A percentile compares a stretch with the other conserved stretches of the same genome.
phyloP scores from a whole-genome alignment of 2,888 invertebrate genomes.

The Pelosia muscerda region DNA sequence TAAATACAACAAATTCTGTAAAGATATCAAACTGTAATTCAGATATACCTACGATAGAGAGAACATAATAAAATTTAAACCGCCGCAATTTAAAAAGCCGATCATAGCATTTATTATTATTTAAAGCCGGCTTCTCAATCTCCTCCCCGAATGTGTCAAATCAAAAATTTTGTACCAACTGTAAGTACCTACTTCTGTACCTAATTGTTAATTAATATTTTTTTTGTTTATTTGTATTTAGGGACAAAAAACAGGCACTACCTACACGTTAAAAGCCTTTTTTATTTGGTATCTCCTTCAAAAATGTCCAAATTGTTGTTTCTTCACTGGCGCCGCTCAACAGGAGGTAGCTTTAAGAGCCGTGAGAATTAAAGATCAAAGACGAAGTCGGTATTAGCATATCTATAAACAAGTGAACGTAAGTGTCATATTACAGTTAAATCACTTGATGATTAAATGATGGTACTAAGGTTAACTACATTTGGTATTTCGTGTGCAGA shows the following conservation, averaged over 20 bases:
- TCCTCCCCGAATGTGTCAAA: not conserved
- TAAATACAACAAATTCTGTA: too few species aligned
- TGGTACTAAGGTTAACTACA: not conserved
- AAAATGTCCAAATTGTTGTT: slow-evolving; percentile 24
- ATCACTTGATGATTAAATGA: not conserved
- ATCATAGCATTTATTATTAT: too few species aligned
- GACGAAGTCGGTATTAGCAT: slow-evolving; percentile 4
- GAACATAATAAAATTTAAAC: too few species aligned
- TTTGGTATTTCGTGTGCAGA: too few species aligned
- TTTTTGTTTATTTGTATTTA: not conserved
- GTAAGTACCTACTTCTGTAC: not conserved
- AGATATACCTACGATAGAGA: too few species aligned
- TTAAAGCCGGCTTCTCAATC: not conserved
- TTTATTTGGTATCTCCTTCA: slow-evolving; percentile 17
- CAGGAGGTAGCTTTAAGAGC: slow-evolving; percentile 42
- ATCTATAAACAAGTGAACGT: slow-evolving; percentile 4
- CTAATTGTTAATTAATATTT: not conserved
- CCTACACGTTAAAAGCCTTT: not conserved
- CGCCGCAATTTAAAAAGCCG: too few species aligned
- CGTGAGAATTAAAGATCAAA: slow-evolving; percentile 38
- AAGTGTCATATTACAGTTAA: slow-evolving; percentile 4
- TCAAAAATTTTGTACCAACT: not conserved
- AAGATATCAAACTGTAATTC: too few species aligned
- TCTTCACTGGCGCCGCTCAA: slow-evolving; percentile 40
- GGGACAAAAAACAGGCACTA: not conserved